Base-by-base conservation (phyloP, 2,888 invertebrate genomes). In the Plebejus melissa region DNA sequence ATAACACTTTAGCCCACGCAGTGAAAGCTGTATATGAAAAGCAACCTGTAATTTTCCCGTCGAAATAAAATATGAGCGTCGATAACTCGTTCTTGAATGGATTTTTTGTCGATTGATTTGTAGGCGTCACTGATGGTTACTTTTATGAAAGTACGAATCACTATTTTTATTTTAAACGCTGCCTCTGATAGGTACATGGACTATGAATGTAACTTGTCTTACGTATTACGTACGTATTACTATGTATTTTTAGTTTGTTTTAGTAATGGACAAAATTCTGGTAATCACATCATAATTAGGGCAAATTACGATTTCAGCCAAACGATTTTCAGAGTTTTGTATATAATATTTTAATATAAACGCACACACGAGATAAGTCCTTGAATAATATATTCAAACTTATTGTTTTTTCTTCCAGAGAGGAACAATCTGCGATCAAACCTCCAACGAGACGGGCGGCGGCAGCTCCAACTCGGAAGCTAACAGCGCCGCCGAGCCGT, bases 391-490 rank as follows among this genome's bases (percentile, higher is more conserved):
- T n/a, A 41, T 22, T 46, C 6, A 2, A 50, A 22, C 36, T 38
- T 54, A 22, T 22, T 22, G 22, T 41, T 5, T 69, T 38, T 57
- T 32, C 70, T 79, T 80, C 58, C 90, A 93, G 93, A 90, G 88
- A 77, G 90, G 90, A 78, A 87, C 87, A 36, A 83, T 90, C 69
- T 88, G 90, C 76, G 93, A 93, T 76, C 92, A 93, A 79, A 84
- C 93, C 0, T 88, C 92, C 2, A 93, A 93, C 77, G 93, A 93
- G 74, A 87, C 95, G 94, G 82, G 90, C 93, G 76, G 95, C 85
- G 79, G 94, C 74, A 94, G 93, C 71, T 88, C 93, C 0, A 94
- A 94, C 74, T 85, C 94, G 0, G 95, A 95, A 81, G 94, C 95
- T 77, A 95, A 93, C 79, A 90, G 80, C 74, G 90, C 88, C 0